Percentiles rank a stretch among this genome's conserved stretches.
Evolutionary conservation across 2,888 invertebrate species (phyloP).

Genomic region (Cordilura impudica): DNA sequence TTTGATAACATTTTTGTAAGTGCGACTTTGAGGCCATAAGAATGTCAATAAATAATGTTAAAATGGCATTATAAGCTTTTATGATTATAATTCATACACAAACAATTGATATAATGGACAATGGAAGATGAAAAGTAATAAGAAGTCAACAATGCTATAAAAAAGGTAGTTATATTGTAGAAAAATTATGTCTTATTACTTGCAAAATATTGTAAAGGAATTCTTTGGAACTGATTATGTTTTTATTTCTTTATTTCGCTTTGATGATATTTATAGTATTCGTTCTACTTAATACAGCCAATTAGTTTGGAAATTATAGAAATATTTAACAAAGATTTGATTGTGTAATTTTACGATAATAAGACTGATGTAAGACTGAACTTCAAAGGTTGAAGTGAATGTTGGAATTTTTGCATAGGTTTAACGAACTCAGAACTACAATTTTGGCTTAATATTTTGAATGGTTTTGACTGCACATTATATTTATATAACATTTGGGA

Average conservation of each 20-base stretch:
- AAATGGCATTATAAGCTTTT: constrained; percentile 63
- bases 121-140: neutral
- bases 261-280: no score
- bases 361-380: no score
- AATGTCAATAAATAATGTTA: constrained; percentile 63
- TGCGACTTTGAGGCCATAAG: constrained; percentile 32
- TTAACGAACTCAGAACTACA: no score
- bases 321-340: no score
- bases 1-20: neutral
- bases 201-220: neutral
- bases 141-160: neutral
- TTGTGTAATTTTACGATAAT: no score
- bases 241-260: neutral
- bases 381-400: no score
- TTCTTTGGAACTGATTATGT: neutral
- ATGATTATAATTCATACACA: constrained; percentile 32
- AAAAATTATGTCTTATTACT: neutral
- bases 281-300: no score
- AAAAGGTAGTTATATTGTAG: neutral
- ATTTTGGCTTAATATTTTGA: no score
- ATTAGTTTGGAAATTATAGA: no score
- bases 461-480: no score
- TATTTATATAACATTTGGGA: no score
- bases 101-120: neutral
- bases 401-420: no score